Conservation (phyloP, 1,140 invertebrate species). For the Hestina assimilis region DNA sequence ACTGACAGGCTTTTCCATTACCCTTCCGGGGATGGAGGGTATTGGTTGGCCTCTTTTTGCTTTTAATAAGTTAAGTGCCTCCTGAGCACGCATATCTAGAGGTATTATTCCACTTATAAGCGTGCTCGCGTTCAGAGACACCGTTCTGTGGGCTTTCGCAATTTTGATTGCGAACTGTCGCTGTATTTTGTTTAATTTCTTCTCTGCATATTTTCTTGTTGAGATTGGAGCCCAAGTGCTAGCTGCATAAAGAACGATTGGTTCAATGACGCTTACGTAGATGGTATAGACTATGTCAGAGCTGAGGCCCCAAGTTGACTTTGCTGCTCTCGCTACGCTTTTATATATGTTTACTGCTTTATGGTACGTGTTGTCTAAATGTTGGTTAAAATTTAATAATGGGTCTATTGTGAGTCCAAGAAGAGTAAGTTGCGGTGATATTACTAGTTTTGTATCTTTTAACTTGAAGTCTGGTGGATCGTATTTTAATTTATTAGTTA, state of each 20-base stretch:
- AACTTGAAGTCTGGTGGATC: neutral
- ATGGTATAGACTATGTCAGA: neutral
- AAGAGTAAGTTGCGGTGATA: neutral
- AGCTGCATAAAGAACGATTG: neutral
- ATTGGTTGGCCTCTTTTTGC: too few species aligned
- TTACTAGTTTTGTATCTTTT: neutral
- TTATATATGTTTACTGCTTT: constrained; percentile 11
- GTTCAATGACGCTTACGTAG: constrained; percentile 1
- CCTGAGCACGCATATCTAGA: too few species aligned
- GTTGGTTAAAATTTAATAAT: too few species aligned
- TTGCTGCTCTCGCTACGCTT: constrained; percentile 4
- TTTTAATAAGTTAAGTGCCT: too few species aligned
- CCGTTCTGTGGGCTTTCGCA: too few species aligned
- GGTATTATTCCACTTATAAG: too few species aligned
- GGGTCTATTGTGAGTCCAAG: neutral
- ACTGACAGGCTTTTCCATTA: too few species aligned
- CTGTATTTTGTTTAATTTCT: neutral
- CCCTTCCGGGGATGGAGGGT: too few species aligned
- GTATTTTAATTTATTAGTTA: constrained; percentile 5
- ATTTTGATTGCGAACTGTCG: neutral
- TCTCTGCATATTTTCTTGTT: neutral
- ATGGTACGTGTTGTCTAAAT: too few species aligned
- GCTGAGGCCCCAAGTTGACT: constrained; percentile 8
- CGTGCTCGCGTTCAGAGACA: too few species aligned
- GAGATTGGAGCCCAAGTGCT: neutral